Evolutionary conservation across 2,797 vertebrate species (phyloP).

Genomic region (Limnodromus scolopaceus): DNA sequence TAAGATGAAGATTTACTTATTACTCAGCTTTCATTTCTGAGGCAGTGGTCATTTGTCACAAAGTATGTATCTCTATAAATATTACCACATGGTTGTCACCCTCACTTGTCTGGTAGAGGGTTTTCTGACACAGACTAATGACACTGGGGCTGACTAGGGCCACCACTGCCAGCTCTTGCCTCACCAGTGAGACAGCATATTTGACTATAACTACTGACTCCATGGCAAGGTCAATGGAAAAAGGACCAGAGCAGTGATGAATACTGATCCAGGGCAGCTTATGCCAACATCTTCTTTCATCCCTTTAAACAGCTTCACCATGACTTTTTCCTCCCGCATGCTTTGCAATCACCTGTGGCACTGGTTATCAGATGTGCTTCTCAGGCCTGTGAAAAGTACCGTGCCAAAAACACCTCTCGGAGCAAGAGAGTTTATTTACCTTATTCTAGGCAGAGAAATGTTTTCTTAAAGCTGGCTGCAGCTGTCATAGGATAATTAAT

Average conservation of each 20-base stretch:
- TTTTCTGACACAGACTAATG: slow-evolving; percentile 1
- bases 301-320: not conserved
- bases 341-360: not conserved
- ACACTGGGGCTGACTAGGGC: not conserved
- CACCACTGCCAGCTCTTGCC: not conserved
- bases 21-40: not conserved
- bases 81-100: not conserved
- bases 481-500: slow-evolving; percentile 7
- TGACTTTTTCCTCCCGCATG: not conserved
- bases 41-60: not conserved
- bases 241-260: not conserved
- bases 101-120: not conserved
- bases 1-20: not conserved
- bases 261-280: not conserved
- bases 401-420: not conserved
- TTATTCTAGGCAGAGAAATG: not conserved
- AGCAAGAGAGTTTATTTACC: not conserved
- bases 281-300: not conserved
- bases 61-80: not conserved
- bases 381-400: not conserved
- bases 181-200: not conserved
- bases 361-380: not conserved
- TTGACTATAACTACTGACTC: not conserved
- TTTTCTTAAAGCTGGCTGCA: slow-evolving; percentile 25
- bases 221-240: not conserved